Evolutionary conservation across 2,113 vertebrate species (phyloP), one percentile per base, ranked within the genome.

Genomic region (Erythrocebus patas): DNA sequence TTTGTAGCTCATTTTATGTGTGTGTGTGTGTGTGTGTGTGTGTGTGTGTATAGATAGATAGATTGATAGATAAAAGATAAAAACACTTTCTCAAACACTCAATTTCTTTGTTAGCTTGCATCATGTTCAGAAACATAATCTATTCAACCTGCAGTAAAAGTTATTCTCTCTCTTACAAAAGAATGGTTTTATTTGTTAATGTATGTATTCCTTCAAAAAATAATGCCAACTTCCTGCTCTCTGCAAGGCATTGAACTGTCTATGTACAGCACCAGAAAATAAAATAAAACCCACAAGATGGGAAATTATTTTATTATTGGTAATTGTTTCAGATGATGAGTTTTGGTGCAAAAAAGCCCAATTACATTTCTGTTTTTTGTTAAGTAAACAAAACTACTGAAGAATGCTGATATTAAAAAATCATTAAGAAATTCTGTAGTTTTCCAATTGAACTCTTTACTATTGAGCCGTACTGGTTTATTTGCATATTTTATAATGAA

Each of bases 401-500:
- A 72, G 30, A 76, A 70, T 50, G 35, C 57, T 89, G 23, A 64
- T 83, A 79, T 18, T 72, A 16, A 82, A 70, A 50, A 25, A 27
- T 81, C 59, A 87, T 83, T 87, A 87, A 91, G 48, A 93, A 81
- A 61, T 43, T 72, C 38, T 83, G 40, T n/a, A 86, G 43, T 93
- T 93, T 86, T 93, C 76, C 72, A 40, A 78, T 40, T 91, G 52
- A 93, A 83, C 20, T 48, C 11, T 72, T 66, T 79, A 83, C 1
- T 83, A 18, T 87, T 61, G 22, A 87, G 20, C 78, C 40, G 89
- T 35, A 55, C 18, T 92, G 76, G 43, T 72, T 90, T 82, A 72
- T 76, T 61, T 48, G 18, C 52, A 10, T 45, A 93, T 81, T 89
- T 94, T 50, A 27, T 82, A 40, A 8, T 68, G 40, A 90, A 43